These are phyloP conservation scores for Chionis minor DNA, from an alignment of 2,113 vertebrate species.

Conservation along the genomic window DNA sequence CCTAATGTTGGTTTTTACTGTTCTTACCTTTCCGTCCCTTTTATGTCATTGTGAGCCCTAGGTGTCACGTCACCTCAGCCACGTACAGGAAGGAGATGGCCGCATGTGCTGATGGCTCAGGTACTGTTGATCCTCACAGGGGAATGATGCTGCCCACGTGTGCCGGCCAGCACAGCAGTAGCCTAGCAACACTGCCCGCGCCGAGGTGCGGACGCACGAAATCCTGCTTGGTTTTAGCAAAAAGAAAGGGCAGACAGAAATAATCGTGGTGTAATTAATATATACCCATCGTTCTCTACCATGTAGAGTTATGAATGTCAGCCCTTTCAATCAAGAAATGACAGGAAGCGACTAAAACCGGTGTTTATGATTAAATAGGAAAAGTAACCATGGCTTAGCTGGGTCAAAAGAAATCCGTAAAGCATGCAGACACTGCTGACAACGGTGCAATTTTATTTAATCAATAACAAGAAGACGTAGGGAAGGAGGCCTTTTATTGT, in stretches of 20 bases:
- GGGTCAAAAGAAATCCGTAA: not conserved
- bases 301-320: not conserved
- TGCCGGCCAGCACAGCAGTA: not conserved
- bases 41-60: not conserved
- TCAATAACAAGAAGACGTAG: not conserved
- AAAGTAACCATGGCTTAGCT: not conserved
- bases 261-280: not conserved
- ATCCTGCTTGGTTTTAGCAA: not conserved
- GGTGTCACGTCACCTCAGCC: not conserved
- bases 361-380: not conserved
- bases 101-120: fast-evolving
- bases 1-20: not conserved
- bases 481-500: not conserved
- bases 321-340: not conserved
- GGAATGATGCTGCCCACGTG: not conserved
- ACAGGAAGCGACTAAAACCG: not conserved
- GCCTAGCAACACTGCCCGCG: not conserved
- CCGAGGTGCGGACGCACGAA: not conserved
- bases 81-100: fast-evolving
- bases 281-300: not conserved
- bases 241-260: not conserved
- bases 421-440: not conserved
- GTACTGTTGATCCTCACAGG: not conserved
- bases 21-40: not conserved
- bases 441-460: not conserved